Evolutionary conservation across 2,113 vertebrate species (phyloP).

Genomic region (Electrona antarctica): DNA sequence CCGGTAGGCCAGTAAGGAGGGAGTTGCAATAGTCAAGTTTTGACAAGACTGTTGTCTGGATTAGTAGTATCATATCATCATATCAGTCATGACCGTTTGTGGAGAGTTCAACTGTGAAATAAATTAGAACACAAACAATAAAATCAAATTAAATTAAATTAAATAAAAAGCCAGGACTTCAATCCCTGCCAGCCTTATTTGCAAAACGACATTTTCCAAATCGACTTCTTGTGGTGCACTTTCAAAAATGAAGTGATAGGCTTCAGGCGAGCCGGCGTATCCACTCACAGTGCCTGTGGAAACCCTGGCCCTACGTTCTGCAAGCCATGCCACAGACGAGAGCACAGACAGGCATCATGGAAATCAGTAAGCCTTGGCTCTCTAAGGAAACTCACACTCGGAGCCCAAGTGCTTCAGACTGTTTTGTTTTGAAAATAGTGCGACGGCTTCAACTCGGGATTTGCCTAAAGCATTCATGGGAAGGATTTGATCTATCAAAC

Average conservation of each 20-base stretch:
- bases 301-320: conserved; percentile 53
- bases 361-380: conserved; percentile 56
- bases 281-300: conserved; percentile 63
- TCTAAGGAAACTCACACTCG: conserved; percentile 63
- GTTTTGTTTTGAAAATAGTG: conserved; percentile 66
- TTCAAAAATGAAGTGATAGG: conserved; percentile 74
- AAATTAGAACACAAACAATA: conserved; percentile 36
- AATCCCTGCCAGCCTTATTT: conserved; percentile 39
- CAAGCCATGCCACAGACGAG: conserved; percentile 55
- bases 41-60: too few species aligned
- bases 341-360: conserved; percentile 58
- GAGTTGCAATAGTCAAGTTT: too few species aligned
- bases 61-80: too few species aligned
- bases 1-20: too few species aligned
- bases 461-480: conserved; percentile 54
- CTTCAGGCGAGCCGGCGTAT: conserved; percentile 61
- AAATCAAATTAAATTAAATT: conserved; percentile 2
- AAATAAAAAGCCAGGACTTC: conserved; percentile 15
- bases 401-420: conserved; percentile 53
- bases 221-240: conserved; percentile 46
- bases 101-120: conserved; percentile 48
- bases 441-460: conserved; percentile 54
- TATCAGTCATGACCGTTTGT: conserved; percentile 52
- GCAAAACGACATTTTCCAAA: conserved; percentile 63
- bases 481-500: conserved; percentile 68